phyloP scores from a whole-genome alignment of 2,888 invertebrate genomes.

The Lycocerus yunnanus region DNA sequence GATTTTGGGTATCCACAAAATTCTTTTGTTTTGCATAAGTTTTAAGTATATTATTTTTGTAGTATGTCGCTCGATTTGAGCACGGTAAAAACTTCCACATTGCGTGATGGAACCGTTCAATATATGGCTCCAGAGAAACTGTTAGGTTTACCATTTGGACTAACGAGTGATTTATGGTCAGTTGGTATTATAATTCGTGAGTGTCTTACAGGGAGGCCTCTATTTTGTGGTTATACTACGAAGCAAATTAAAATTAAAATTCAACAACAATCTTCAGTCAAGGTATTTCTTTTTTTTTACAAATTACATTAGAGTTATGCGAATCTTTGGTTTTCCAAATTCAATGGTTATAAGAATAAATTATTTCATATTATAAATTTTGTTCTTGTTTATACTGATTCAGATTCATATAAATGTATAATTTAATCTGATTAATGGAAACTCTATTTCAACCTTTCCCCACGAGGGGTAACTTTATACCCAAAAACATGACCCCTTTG shows the following conservation, averaged over 20 bases:
- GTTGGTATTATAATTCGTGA: not conserved
- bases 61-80: not conserved
- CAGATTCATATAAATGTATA: too few relatives aligned
- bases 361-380: too few relatives aligned
- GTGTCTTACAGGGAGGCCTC: not conserved
- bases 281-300: not conserved
- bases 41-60: not conserved
- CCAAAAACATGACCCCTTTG: too few relatives aligned
- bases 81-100: not conserved
- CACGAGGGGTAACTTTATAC: too few relatives aligned
- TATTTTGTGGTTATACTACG: not conserved
- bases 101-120: not conserved
- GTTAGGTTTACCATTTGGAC: not conserved
- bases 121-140: not conserved
- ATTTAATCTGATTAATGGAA: too few relatives aligned
- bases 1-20: not conserved
- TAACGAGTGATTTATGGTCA: not conserved
- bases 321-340: too few relatives aligned
- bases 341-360: too few relatives aligned
- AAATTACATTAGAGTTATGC: too few relatives aligned
- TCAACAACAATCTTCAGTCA: not conserved
- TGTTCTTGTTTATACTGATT: too few relatives aligned
- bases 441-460: too few relatives aligned
- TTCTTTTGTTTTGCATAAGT: not conserved
- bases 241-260: not conserved